Evolutionary conservation across 64 coral and sea anemone genomes (phyloP), one percentile per base, ranked within the genome.

Genomic region (Montipora capricornis): DNA sequence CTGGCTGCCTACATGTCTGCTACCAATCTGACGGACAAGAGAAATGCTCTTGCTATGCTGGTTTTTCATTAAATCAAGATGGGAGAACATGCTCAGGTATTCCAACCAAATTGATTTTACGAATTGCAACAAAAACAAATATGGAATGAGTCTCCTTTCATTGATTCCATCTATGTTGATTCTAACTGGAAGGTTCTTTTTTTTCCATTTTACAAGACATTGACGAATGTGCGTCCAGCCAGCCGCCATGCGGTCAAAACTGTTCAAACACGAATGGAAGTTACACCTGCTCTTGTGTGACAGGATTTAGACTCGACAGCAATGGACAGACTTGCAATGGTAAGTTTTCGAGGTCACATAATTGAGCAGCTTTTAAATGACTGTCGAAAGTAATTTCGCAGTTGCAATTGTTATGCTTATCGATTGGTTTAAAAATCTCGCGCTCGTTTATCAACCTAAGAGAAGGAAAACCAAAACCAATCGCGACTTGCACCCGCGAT

Each of bases 21-120:
- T 93, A 53, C 22, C 64, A 57, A 44, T 49, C 83, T 20, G 66
- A 80, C 16, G 91, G 68, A 5, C 59, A 52, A 16, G 19, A 77
- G 4, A 78, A 87, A 50, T 93, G 91, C 62, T 75, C 75, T 4
- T 93, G 91, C 47, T 19, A n/a, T 6, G 49, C 11, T 14, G 91
- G 91, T 19, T 93, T 71, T 78, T 11, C 79, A 15, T 60, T 93
- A 47, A 88, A 73, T 29, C 16, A 17, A 1, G 92, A 93, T 15
- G 68, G 75, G 16, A 93, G 75, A 29, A 73, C 74, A 2, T 93
- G 92, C 47, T 50, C 76, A 93, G 92, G 92, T 88, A 71, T 76
- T 61, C 15, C 5, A 66, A 10, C 5, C 15, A 10, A 10, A 3
- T 66, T 14, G 8, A 6, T 66, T 12, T 66, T 12, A 10, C 10